These are phyloP conservation scores for Lerista edwardsae DNA, from an alignment of 2,797 vertebrate genomes.

Conservation along the genomic window DNA sequence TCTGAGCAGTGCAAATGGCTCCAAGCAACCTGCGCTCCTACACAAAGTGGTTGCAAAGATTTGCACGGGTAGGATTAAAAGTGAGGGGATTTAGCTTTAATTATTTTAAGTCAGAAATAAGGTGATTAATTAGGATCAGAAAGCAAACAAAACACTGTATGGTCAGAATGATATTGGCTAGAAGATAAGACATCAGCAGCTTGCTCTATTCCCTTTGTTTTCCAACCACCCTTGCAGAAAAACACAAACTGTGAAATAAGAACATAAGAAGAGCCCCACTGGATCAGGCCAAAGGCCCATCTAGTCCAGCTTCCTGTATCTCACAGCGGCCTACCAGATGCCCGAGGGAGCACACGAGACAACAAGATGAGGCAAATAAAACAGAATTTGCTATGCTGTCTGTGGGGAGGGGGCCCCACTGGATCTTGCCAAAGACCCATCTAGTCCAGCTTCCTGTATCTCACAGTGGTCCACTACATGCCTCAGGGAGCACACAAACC, in stretches of 20 bases:
- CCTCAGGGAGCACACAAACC: too few species aligned
- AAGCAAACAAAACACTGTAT: conserved; percentile 21
- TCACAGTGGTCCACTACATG: too few species aligned
- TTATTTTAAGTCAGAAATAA: conserved; percentile 28
- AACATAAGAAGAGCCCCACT: too few species aligned
- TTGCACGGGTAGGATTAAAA: conserved; percentile 25
- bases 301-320: too few species aligned
- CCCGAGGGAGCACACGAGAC: too few species aligned
- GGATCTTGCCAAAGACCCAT: too few species aligned
- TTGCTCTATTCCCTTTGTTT: background rate
- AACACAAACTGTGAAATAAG: background rate
- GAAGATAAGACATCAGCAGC: conserved; percentile 9
- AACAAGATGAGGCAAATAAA: too few species aligned
- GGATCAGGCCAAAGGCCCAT: too few species aligned
- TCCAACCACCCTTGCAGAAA: background rate
- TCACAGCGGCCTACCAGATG: too few species aligned
- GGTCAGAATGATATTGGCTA: conserved; percentile 4
- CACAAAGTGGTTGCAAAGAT: background rate
- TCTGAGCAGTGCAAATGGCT: background rate
- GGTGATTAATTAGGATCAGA: conserved; percentile 40
- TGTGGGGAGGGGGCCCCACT: too few species aligned
- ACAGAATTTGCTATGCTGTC: too few species aligned
- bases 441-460: too few species aligned
- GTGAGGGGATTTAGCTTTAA: conserved; percentile 35
- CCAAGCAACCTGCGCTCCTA: background rate